phyloP scores from a whole-genome alignment of 2,888 invertebrate genomes.

The Liodrosophila aerea region DNA sequence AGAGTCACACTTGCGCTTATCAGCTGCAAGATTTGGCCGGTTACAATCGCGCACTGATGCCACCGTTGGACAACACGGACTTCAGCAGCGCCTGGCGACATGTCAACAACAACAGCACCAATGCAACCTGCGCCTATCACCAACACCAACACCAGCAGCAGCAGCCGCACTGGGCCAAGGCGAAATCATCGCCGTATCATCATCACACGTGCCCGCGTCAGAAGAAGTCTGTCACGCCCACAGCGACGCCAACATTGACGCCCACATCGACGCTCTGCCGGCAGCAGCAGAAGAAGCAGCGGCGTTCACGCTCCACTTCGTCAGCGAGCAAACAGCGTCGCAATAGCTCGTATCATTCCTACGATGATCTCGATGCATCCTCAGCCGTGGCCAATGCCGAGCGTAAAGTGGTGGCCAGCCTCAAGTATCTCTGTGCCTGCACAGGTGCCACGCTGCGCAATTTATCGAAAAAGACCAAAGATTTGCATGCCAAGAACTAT shows the following conservation, averaged over 20 bases:
- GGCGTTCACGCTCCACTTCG: conserved; percentile 58
- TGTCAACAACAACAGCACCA: conserved; percentile 62
- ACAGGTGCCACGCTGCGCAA: conserved; percentile 79
- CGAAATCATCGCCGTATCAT: conserved; percentile 49
- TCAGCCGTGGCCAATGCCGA: conserved; percentile 66
- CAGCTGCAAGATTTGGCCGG: conserved; percentile 78
- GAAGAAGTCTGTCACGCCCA: conserved; percentile 37
- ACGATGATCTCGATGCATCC: conserved; percentile 73
- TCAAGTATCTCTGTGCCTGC: conserved; percentile 81
- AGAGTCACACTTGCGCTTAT: conserved; percentile 78
- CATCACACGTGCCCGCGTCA: conserved; percentile 68
- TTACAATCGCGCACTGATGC: conserved; percentile 78
- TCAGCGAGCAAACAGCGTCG: conserved; percentile 70
- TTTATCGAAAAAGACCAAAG: conserved; percentile 78
- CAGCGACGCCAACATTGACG: conserved; percentile 22
- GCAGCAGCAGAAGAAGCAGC: conserved; percentile 52
- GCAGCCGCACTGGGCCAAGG: conserved; percentile 38
- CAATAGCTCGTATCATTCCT: conserved; percentile 79
- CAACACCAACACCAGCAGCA: conserved; percentile 48
- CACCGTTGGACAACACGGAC: conserved; percentile 79
- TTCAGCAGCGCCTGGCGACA: conserved; percentile 61
- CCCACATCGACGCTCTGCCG: conserved; percentile 30
- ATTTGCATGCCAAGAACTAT: conserved; percentile 78
- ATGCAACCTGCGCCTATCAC: conserved; percentile 52
- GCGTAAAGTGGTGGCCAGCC: conserved; percentile 72